Percentiles rank a stretch among this genome's conserved stretches.
Evolutionary conservation across 2,888 invertebrate species (phyloP).

Genomic region (Aspidiotus destructor): DNA sequence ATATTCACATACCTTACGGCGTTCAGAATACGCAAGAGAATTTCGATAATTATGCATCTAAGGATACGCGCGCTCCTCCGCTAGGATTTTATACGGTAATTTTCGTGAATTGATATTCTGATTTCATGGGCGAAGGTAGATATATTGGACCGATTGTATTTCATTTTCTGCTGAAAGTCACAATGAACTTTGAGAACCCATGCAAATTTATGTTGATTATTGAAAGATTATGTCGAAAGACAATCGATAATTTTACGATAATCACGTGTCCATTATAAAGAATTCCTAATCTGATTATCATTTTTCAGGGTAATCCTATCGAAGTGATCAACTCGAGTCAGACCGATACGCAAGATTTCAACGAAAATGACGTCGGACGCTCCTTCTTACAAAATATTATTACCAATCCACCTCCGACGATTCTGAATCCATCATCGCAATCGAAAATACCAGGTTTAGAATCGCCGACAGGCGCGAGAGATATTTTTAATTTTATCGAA

Average conservation of each 20-base stretch:
- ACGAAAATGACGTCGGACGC: slow-evolving; percentile 36
- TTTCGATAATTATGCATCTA: not conserved
- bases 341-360: slow-evolving; percentile 42
- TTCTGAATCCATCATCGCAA: slow-evolving; percentile 4
- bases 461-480: slow-evolving; percentile 18
- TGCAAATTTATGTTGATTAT: no score
- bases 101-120: not conserved
- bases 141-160: no score
- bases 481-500: slow-evolving; percentile 23
- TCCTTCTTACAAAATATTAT: slow-evolving; percentile 23
- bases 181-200: no score
- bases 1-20: not conserved
- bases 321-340: slow-evolving; percentile 49
- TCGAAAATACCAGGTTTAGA: slow-evolving; percentile 20
- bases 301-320: slow-evolving; percentile 46
- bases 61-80: not conserved
- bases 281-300: not conserved
- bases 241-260: no score
- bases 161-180: no score
- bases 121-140: no score
- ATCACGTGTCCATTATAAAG: no score
- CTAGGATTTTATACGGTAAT: not conserved
- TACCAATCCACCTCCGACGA: slow-evolving; percentile 3
- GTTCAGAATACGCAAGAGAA: not conserved
- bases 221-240: no score